Evolutionary conservation across 1,140 invertebrate species (phyloP).

Genomic region (Sogatella furcifera): DNA sequence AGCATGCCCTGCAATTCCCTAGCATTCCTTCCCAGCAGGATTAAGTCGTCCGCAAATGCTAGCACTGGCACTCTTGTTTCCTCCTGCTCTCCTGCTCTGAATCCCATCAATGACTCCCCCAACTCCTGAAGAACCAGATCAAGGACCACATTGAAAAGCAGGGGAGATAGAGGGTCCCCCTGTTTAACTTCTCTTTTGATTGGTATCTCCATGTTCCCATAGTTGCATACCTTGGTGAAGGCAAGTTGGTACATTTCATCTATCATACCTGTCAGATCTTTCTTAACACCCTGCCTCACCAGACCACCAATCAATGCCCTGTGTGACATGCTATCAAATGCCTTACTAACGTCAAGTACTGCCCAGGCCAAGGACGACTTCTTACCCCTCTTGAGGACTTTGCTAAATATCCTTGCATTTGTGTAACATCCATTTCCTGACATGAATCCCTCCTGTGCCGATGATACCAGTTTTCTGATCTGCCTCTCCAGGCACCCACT

Average conservation of each 20-base stretch:
- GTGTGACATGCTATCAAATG: no score
- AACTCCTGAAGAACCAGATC: constrained; percentile 10
- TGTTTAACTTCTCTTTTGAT: constrained; percentile 23
- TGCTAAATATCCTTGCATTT: background rate
- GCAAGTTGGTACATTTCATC: no score
- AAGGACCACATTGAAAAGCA: constrained; percentile 20
- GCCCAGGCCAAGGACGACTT: no score
- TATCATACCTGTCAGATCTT: no score
- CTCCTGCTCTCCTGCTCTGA: background rate
- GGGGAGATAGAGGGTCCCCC: constrained; percentile 26
- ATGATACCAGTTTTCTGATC: background rate
- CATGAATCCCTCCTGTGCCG: background rate
- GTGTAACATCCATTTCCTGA: background rate
- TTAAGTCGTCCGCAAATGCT: constrained; percentile 30
- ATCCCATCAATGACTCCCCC: background rate
- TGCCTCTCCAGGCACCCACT: background rate
- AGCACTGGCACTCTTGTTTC: constrained; percentile 11
- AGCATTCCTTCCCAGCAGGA: constrained; percentile 15
- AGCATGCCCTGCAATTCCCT: background rate
- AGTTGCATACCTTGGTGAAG: background rate
- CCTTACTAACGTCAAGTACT: no score
- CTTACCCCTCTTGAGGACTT: no score
- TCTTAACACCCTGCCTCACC: no score
- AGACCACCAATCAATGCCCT: no score
- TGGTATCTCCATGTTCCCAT: background rate